Evolutionary conservation across 2,797 vertebrate species (phyloP).

Genomic region (Carcharodon carcharias): DNA sequence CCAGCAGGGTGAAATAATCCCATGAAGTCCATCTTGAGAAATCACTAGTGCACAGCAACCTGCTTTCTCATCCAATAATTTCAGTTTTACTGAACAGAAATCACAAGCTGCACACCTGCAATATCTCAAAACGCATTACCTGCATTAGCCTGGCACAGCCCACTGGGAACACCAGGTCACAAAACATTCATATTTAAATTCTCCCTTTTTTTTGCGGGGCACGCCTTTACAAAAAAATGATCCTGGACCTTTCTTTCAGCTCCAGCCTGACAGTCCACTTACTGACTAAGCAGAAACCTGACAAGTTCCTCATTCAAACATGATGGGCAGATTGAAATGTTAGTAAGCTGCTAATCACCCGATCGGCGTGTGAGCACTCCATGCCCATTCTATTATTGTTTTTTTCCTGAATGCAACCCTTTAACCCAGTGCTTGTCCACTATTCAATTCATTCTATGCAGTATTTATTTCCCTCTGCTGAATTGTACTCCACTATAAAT

Average conservation of each 20-base stretch:
- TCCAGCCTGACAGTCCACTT: neutral
- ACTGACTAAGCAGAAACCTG: neutral
- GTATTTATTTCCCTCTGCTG: constrained; percentile 28
- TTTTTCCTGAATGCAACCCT: neutral
- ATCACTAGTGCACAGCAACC: neutral
- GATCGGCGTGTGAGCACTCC: neutral
- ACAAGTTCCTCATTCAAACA: neutral
- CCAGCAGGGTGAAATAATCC: neutral
- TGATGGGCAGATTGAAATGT: neutral
- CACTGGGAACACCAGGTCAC: neutral
- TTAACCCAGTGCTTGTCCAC: constrained; percentile 17
- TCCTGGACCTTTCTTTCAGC: neutral
- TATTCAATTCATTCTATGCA: neutral
- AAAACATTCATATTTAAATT: neutral
- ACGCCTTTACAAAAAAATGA: neutral
- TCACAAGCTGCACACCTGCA: neutral
- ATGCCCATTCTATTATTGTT: neutral
- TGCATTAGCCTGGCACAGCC: too few relatives aligned
- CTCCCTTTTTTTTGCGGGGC: neutral
- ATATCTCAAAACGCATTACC: too few relatives aligned
- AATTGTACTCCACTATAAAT: neutral
- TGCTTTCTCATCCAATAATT: neutral
- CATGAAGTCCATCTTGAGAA: neutral
- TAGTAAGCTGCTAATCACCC: neutral
- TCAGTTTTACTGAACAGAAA: neutral